Evolutionary conservation across 53 echinoderm and acorn worm species (phyloP), one percentile per base, ranked within the genome.

Genomic region (Henricia sp.): DNA sequence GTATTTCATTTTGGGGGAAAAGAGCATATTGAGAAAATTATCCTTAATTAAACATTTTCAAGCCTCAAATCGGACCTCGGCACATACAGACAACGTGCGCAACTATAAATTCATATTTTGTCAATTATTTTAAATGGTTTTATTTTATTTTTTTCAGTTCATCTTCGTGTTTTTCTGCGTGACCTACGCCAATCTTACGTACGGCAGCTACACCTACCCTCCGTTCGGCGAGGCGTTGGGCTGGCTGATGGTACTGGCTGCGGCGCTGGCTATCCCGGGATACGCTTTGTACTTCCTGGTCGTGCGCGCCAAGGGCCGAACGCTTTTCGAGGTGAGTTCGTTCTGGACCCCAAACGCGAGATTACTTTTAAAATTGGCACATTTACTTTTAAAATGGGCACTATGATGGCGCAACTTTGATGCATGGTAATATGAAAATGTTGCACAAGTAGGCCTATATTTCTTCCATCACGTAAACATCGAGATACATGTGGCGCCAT

Each of bases 181-280:
- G 0, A 76, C 74, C 50, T 89, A 86, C 63, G 13, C 52, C 17
- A 91, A 84, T 19, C 54, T 57, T n/a, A 94, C 63, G 37, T 94
- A 94, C 70, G 88, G 88, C 25, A 87, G 83, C 19, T 94, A 94
- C 71, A 65, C 51, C 6, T 94, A 83, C 59, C 94, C 94, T 3
- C 30, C 37, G 0, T 94, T 91, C 91, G 94, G 91, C 35, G 91
- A 94, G 39, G 62, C 46, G 10, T 35, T 94, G 33, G 94, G 94
- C n/a, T 94, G 94, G 94, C 28, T 94, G 41, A 91, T 94, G 94
- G 86, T 91, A 6, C 1, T 86, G 1, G 50, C 65, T 1, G 83
- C 94, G 0, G 26, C 91, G 46, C 69, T 68, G 17, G 88, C 94
- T 39, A 76, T 94, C 28, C 0, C 86, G 26, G 67, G 77, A 12